Conservation (phyloP, 2,113 vertebrate genomes). For the Silurus glanis region DNA sequence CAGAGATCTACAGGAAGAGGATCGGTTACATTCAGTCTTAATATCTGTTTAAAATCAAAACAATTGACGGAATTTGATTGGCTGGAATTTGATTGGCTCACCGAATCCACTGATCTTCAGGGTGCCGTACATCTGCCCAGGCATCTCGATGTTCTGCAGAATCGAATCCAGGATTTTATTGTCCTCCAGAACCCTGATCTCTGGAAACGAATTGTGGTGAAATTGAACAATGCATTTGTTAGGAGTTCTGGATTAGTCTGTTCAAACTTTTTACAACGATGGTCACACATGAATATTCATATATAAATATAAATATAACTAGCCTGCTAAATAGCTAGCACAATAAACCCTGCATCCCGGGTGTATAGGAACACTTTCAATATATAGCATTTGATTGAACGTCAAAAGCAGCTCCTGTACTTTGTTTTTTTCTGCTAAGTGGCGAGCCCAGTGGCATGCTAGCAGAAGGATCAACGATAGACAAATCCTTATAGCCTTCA, state of each 20-base stretch:
- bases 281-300: too few species aligned
- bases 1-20: constrained; percentile 77
- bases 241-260: too few species aligned
- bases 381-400: neutral
- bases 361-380: neutral
- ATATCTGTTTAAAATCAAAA: neutral
- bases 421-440: neutral
- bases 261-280: too few species aligned
- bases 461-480: neutral
- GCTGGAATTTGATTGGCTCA: constrained; percentile 63
- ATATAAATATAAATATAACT: neutral
- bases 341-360: neutral
- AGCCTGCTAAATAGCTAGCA: neutral
- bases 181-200: constrained; percentile 75
- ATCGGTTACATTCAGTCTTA: neutral
- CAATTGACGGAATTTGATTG: too few species aligned
- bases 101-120: constrained; percentile 71
- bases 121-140: constrained; percentile 65
- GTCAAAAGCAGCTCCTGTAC: neutral
- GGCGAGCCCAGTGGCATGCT: neutral
- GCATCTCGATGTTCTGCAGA: constrained; percentile 82
- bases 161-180: constrained; percentile 72
- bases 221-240: too few species aligned
- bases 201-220: constrained; percentile 61
- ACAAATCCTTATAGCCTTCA: neutral